Percentiles rank a stretch among this genome's conserved stretches.
phyloP scores from a whole-genome alignment of 2,888 invertebrate species.

The Scelioninae gen. 1 region DNA sequence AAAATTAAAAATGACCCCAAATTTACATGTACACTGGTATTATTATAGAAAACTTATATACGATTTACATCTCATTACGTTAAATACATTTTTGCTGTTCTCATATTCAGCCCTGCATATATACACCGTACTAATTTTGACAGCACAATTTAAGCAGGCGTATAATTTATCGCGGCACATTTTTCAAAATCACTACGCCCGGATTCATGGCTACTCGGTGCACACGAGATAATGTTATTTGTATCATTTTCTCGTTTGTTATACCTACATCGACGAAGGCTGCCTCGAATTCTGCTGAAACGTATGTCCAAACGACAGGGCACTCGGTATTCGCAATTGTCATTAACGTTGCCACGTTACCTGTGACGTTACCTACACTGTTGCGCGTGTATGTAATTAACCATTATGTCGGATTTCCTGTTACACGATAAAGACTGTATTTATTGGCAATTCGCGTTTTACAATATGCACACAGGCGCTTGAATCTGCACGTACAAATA shows the following conservation, averaged over 20 bases:
- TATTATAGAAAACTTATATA: conserved; percentile 43
- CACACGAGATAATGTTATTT: conserved; percentile 22
- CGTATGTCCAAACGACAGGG: conserved; percentile 28
- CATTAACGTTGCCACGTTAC: conserved; percentile 69
- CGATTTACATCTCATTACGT: conserved; percentile 63
- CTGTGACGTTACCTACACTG: conserved; percentile 67
- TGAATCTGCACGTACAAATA: background rate
- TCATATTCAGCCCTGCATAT: conserved; percentile 26
- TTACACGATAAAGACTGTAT: conserved; percentile 67
- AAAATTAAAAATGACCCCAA: background rate
- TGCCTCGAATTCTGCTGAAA: conserved; percentile 48
- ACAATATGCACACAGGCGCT: conserved; percentile 52
- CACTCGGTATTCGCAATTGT: conserved; percentile 60
- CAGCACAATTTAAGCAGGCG: conserved; percentile 55
- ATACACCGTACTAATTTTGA: conserved; percentile 52
- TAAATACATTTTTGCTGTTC: conserved; percentile 48
- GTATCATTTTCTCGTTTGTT: conserved; percentile 36
- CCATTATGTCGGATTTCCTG: conserved; percentile 69
- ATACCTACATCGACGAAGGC: conserved; percentile 55
- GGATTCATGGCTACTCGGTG: no score
- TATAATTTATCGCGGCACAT: conserved; percentile 54
- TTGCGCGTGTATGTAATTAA: conserved; percentile 62
- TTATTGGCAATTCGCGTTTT: conserved; percentile 66
- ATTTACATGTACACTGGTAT: conserved; percentile 32
- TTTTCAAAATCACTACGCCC: conserved; percentile 34